Percentiles rank a stretch among this genome's conserved stretches.
phyloP scores from a whole-genome alignment of 2,797 vertebrate species.

The Columba guinea region DNA sequence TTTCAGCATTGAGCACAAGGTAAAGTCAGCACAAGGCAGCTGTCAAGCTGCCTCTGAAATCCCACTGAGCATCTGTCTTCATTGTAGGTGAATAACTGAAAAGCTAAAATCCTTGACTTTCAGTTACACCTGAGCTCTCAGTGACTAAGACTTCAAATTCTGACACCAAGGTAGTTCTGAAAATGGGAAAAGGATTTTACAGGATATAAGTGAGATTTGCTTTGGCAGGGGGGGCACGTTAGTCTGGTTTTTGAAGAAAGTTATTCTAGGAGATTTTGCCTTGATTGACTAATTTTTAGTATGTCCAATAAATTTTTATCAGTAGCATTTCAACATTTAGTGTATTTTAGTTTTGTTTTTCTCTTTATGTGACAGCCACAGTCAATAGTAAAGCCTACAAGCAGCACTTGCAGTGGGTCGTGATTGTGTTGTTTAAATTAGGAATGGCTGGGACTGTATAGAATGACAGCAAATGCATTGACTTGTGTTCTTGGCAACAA shows the following conservation, averaged over 20 bases:
- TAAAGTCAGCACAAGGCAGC: neutral
- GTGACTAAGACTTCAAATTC: neutral
- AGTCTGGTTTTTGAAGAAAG: neutral
- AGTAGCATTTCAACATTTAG: neutral
- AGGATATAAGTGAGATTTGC: neutral
- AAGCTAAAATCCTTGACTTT: slow-evolving; percentile 22
- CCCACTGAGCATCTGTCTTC: neutral
- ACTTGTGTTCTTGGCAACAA: neutral
- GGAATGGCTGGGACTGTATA: neutral
- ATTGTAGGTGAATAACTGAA: neutral
- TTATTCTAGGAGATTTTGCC: neutral
- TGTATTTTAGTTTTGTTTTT: neutral
- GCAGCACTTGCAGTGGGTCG: neutral
- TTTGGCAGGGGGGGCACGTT: accelerated
- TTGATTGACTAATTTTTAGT: slow-evolving; percentile 13
- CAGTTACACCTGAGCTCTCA: neutral
- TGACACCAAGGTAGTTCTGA: neutral
- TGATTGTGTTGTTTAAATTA: neutral
- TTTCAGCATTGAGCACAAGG: neutral
- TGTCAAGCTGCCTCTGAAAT: slow-evolving; percentile 28
- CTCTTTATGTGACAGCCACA: neutral
- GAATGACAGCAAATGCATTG: neutral
- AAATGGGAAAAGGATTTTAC: slow-evolving; percentile 1
- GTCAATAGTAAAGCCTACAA: neutral
- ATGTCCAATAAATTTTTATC: neutral